Percentiles rank a stretch among this genome's conserved stretches.
Conservation (phyloP, 2,113 vertebrate species). For the Haemorhous mexicanus region DNA sequence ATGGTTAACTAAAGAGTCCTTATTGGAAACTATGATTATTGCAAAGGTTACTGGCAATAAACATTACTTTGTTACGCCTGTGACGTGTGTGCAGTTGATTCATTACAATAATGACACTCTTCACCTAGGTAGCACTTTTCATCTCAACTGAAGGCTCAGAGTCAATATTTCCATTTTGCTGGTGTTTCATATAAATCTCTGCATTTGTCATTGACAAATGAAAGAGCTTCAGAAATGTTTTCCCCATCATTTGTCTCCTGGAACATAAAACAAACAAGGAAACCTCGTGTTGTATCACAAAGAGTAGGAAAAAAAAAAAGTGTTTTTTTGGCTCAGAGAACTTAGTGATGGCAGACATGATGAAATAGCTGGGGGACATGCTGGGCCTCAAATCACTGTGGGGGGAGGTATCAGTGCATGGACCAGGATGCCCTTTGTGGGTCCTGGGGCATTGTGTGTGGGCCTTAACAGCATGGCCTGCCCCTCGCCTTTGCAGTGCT, state of each 20-base stretch:
- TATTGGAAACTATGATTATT: slow-evolving; percentile 47
- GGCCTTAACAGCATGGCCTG: background rate
- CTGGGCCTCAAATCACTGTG: background rate
- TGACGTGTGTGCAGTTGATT: slow-evolving; percentile 36
- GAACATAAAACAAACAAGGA: slow-evolving; percentile 52
- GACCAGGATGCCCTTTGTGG: background rate
- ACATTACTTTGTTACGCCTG: background rate
- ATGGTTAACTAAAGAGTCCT: background rate
- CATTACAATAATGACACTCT: slow-evolving; percentile 48
- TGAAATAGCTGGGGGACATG: slow-evolving; percentile 16
- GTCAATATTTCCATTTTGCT: slow-evolving; percentile 62
- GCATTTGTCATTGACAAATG: slow-evolving; percentile 59
- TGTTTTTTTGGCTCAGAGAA: background rate
- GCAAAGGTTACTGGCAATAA: slow-evolving; percentile 4
- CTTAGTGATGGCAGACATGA: slow-evolving; percentile 27
- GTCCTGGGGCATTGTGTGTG: background rate
- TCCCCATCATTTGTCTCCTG: slow-evolving; percentile 61
- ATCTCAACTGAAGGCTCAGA: background rate
- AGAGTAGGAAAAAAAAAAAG: background rate
- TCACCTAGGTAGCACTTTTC: slow-evolving; percentile 46
- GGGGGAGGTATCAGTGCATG: background rate
- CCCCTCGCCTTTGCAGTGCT: background rate
- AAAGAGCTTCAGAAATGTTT: slow-evolving; percentile 59
- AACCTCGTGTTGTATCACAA: slow-evolving; percentile 53
- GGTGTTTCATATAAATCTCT: slow-evolving; percentile 52